These are phyloP conservation scores for Rutilus rutilus DNA, from an alignment of 2,113 vertebrate genomes.

Conservation along the genomic window DNA sequence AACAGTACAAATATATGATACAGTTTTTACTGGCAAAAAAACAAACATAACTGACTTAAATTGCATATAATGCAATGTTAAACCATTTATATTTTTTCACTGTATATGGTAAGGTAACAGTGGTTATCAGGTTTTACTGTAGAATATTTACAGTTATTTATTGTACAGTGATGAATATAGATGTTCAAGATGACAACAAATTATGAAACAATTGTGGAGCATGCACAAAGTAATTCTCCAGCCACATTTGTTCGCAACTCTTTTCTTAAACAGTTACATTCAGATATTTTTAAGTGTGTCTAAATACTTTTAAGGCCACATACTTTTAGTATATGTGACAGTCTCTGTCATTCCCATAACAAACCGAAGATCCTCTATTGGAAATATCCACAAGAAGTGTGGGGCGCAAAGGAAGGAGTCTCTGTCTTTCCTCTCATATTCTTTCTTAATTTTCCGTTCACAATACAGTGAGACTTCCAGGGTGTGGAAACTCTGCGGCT, in stretches of 20 bases:
- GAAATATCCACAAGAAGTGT: conserved; percentile 33
- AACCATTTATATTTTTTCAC: not conserved
- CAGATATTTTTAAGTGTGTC: not conserved
- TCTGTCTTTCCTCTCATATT: conserved; percentile 31
- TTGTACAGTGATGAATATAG: not conserved
- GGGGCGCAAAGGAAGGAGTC: conserved; percentile 9
- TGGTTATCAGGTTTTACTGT: not conserved
- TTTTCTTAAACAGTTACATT: not conserved
- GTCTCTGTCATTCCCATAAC: conserved; percentile 27
- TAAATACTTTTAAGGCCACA: not conserved
- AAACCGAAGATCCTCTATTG: conserved; percentile 37
- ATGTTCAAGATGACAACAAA: not conserved
- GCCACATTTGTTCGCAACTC: not conserved
- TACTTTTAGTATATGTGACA: not conserved
- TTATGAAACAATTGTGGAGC: not conserved
- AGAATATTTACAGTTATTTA: not conserved
- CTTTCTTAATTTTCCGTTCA: conserved; percentile 5
- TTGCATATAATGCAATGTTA: not conserved
- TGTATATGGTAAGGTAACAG: too few species aligned
- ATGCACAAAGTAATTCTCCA: not conserved
- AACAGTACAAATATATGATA: too few species aligned
- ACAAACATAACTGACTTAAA: not conserved
- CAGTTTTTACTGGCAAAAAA: not conserved
- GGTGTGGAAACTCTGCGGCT: conserved; percentile 64
- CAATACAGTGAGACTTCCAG: conserved; percentile 45